Evolutionary conservation across 1,140 invertebrate genomes (phyloP), one percentile per base, ranked within the genome.

Genomic region (Berghia stephanieae): DNA sequence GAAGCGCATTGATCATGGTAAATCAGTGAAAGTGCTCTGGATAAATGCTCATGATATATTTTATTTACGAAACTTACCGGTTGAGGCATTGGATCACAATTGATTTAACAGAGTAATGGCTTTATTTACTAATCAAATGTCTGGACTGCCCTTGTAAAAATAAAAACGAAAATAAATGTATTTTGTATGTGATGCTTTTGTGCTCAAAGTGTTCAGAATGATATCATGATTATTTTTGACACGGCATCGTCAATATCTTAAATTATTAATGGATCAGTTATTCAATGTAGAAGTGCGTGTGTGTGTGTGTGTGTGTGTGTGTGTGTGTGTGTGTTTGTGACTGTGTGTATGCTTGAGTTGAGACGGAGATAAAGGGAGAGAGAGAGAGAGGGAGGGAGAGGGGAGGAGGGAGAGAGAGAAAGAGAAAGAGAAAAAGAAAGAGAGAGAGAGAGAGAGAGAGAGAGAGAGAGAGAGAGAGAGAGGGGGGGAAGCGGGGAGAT

Each of bases 381-480:
- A 10, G 24, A 24, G n/a, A 63, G 6, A 63, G 57, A n/a, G 57
- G 6, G 57, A 27, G 57, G 10, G 6, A 27, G 57, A 27, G 57
- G 24, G 57, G 24, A 34, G 24, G 57, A 27, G 57, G 10, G 57
- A 8, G 57, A 6, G 57, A 6, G 57, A 27, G 57, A 6, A 34
- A n/a, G 57, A 8, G 57, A n/a, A 34, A n/a, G 57, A 8, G 57
- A n/a, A 40, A 6, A 40, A 16, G 63, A 6, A 40, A 6, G 63
- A 27, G 63, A 6, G 63, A 1, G 63, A 34, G 46, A 63, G 57
- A 49, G 46, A 49, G 24, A 69, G 38, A 69, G 8, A 69, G 67
- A 69, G 24, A 69, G 36, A 43, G 36, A 69, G 67, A 69, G 67
- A 69, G 44, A 69, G 40, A 69, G 27, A 1, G 57, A 18, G 46